phyloP scores from a whole-genome alignment of 2,113 vertebrate species.

The Prionailurus bengalensis region DNA sequence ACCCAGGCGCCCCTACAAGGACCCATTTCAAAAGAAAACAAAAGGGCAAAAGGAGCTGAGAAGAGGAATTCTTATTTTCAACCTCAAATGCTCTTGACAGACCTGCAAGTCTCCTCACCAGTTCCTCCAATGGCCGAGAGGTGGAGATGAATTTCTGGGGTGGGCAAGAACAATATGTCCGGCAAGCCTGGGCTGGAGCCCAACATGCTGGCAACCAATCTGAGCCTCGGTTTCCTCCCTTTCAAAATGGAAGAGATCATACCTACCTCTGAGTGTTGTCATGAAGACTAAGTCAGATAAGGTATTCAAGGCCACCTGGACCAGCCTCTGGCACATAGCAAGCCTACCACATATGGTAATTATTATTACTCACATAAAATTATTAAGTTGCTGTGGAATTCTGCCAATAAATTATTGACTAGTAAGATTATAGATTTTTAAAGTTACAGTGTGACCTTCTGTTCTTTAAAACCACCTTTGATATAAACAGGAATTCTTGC shows the following conservation, averaged over 20 bases:
- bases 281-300: background rate
- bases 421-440: slow-evolving; percentile 75
- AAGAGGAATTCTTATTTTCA: background rate
- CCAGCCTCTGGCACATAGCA: background rate
- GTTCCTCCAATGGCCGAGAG: fast-evolving
- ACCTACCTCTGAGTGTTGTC: background rate
- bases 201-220: background rate
- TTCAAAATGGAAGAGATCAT: background rate
- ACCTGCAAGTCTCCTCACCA: background rate
- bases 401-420: slow-evolving; percentile 77
- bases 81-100: background rate
- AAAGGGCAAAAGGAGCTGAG: background rate
- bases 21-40: background rate
- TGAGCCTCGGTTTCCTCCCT: background rate
- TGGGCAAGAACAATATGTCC: fast-evolving
- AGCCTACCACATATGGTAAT: slow-evolving; percentile 31
- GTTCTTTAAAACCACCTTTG: slow-evolving; percentile 75
- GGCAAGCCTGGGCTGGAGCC: background rate
- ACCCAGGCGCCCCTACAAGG: background rate
- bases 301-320: background rate
- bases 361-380: slow-evolving; percentile 72
- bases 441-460: slow-evolving; percentile 67
- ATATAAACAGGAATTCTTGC: slow-evolving; percentile 73
- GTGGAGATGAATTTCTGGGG: background rate
- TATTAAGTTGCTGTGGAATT: slow-evolving; percentile 69